Evolutionary conservation across 2,888 invertebrate species (phyloP).

Genomic region (Helleia helle): DNA sequence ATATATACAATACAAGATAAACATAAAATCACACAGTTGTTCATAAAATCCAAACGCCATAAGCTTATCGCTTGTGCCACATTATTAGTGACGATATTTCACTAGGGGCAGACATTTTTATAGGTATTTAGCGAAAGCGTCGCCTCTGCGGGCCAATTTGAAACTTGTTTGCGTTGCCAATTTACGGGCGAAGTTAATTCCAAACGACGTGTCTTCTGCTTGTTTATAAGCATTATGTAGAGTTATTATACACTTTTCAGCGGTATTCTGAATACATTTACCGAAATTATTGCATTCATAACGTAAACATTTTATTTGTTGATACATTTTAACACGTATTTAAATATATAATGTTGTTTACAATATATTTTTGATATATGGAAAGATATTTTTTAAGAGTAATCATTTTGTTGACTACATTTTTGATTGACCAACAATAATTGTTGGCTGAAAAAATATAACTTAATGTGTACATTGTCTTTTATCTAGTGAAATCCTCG

Average conservation of each 20-base stretch:
- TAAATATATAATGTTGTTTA: no score
- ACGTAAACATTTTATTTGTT: conserved; percentile 8
- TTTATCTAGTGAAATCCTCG: no score
- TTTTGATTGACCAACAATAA: no score
- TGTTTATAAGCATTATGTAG: conserved; percentile 26
- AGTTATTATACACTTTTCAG: conserved; percentile 13
- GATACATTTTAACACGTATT: no score
- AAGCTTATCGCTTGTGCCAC: conserved; percentile 24
- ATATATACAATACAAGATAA: no score
- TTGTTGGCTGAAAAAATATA: no score
- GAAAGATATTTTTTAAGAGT: no score
- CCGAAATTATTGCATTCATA: no score
- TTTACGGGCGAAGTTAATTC: conserved; percentile 49
- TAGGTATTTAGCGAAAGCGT: conserved; percentile 73
- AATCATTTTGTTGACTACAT: no score
- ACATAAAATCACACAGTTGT: no score
- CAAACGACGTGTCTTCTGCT: conserved; percentile 27
- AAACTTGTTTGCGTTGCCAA: conserved; percentile 66
- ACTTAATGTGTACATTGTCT: no score
- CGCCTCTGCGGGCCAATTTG: conserved; percentile 68
- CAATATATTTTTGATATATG: no score
- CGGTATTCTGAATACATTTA: background rate
- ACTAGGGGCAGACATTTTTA: conserved; percentile 67
- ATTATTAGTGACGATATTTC: conserved; percentile 62
- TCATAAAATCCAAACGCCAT: conserved; percentile 19